Evolutionary conservation across 2,797 vertebrate species (phyloP), one percentile per base, ranked within the genome.

Genomic region (Mus minutoides): DNA sequence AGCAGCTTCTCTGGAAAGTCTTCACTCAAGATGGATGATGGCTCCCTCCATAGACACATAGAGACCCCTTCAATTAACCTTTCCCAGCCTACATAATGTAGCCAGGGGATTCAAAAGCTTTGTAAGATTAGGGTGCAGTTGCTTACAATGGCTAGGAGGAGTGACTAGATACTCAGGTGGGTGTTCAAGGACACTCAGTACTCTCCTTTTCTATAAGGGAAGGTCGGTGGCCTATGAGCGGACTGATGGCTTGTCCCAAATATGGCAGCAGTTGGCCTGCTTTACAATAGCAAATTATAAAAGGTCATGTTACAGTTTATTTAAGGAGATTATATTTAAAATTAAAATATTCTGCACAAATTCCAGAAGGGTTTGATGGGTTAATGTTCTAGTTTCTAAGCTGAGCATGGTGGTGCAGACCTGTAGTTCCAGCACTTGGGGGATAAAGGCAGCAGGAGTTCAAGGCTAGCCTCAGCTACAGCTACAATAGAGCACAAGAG

Each of bases 281-380:
- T 60, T 60, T 83, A 40, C 37, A 83, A 60, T 24, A 60, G 14
- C 40, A 83, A 64, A 34, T 93, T 13, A n/a, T 73, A 92, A 43
- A 94, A 75, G 14, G 14, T 43, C 19, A 85, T 82, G 16, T 49
- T 49, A 83, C 69, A 37, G 0, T 73, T n/a, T 40, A 49, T 77
- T 29, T 79, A 89, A 93, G 88, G 83, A 56, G 94, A 62, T 13
- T n/a, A 9, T 43, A 86, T 91, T 92, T 60, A n/a, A 83, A 92
- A 94, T 85, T 83, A n/a, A 21, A 96, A 43, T 76, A 62, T 8
- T 24, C 1, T 67, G 10, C 43, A 89, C n/a, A 86, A 71, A 91
- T 75, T 96, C 43, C 49, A 93, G 62, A 91, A 91, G 43, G 31
- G 52, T 83, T 43, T 83, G 77, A 56, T 78, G 86, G 56, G 22